A percentile compares a stretch with the other conserved stretches of the same genome.
These are phyloP conservation scores for Capreolus pygargus DNA, from an alignment of 2,113 vertebrate genomes.

Conservation along the genomic window DNA sequence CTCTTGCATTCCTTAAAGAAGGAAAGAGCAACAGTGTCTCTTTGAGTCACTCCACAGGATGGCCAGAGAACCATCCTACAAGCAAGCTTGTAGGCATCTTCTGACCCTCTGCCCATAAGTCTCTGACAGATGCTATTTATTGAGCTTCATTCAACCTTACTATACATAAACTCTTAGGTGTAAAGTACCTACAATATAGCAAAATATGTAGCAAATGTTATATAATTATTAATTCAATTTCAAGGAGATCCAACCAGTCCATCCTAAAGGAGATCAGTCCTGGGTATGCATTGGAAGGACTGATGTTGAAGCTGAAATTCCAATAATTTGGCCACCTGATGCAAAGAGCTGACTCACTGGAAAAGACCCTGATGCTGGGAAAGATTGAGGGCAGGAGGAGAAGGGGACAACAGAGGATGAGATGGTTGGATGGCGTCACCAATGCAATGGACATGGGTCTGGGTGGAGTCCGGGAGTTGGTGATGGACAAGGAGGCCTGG, in stretches of 20 bases:
- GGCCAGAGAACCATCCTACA: neutral
- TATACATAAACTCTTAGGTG: neutral
- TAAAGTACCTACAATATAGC: neutral
- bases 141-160: neutral
- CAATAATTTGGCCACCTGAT: neutral
- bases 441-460: neutral
- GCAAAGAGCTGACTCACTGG: neutral
- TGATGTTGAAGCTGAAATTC: neutral
- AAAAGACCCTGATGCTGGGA: neutral
- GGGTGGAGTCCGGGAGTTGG: neutral
- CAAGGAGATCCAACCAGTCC: neutral
- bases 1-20: neutral
- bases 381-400: neutral
- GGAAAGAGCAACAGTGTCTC: neutral
- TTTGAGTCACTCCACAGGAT: neutral
- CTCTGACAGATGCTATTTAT: neutral
- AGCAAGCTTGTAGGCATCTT: neutral
- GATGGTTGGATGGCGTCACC: neutral
- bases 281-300: neutral
- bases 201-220: neutral
- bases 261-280: neutral
- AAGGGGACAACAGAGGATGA: neutral
- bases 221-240: neutral
- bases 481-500: neutral
- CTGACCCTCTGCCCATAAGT: neutral